These are phyloP conservation scores for Nemoura dubitans DNA, from an alignment of 2,888 invertebrate genomes.

Conservation along the genomic window DNA sequence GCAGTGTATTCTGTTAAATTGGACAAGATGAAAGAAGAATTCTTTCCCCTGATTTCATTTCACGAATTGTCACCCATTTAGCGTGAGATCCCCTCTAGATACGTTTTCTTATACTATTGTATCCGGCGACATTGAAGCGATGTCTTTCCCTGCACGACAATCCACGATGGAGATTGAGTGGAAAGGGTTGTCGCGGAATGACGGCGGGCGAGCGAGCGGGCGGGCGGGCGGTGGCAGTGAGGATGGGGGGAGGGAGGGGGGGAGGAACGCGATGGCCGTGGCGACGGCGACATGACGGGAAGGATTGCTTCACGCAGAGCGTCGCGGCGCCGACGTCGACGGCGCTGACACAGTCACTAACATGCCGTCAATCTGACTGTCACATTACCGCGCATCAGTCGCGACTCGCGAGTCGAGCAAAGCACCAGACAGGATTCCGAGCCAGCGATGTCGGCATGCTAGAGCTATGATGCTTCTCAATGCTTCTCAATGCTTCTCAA, in stretches of 20 bases:
- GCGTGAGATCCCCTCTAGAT: not conserved
- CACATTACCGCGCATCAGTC: slow-evolving; percentile 36
- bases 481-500: not conserved
- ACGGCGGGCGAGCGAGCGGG: not conserved
- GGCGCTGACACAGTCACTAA: slow-evolving; percentile 40
- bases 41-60: not conserved
- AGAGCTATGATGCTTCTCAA: not conserved
- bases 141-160: not conserved
- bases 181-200: slow-evolving; percentile 1
- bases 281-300: slow-evolving; percentile 20
- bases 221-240: not conserved
- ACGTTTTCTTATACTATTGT: not conserved
- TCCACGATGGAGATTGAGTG: slow-evolving; percentile 8
- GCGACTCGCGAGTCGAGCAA: not conserved
- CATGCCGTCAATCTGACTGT: slow-evolving; percentile 41
- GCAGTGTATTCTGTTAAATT: not conserved
- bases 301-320: slow-evolving; percentile 24
- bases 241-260: not conserved
- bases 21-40: not conserved
- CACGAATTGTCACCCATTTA: not conserved
- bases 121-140: not conserved
- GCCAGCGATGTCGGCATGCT: not conserved
- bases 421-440: slow-evolving; percentile 13
- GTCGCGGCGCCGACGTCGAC: slow-evolving; percentile 34
- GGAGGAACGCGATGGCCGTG: not conserved